Evolutionary conservation across 2,888 invertebrate species (phyloP).

Genomic region (Megastigmus dorsalis): DNA sequence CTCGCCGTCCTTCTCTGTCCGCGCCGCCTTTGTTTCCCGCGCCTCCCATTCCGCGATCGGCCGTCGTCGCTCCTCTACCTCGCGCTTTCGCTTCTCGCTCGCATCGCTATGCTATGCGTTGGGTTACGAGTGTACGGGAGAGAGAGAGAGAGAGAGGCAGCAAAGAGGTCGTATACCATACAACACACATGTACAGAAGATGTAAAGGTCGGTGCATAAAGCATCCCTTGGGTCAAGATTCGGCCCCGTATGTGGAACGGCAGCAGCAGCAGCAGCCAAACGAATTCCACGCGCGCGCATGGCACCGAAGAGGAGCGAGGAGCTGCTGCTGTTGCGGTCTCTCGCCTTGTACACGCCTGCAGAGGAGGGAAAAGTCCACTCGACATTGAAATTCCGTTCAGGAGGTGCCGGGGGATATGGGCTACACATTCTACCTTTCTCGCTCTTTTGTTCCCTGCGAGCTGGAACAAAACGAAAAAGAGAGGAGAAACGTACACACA

Average conservation of each 20-base stretch:
- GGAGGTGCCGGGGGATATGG: conserved; percentile 43
- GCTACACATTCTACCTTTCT: neutral
- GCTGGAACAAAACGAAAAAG: neutral
- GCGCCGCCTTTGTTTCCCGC: conserved; percentile 33
- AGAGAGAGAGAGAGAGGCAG: conserved; percentile 49
- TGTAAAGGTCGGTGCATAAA: conserved; percentile 67
- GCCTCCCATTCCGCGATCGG: too few species aligned
- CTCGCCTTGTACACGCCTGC: conserved; percentile 45
- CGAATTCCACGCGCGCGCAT: conserved; percentile 57
- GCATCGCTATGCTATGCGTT: conserved; percentile 71
- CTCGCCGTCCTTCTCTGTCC: too few species aligned
- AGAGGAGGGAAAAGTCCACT: conserved; percentile 47
- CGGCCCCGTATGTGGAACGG: too few species aligned
- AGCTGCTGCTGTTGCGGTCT: too few species aligned
- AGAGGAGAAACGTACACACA: neutral
- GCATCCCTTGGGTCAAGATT: conserved; percentile 63
- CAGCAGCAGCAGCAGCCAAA: too few species aligned
- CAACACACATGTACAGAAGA: too few species aligned
- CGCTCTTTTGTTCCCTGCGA: conserved; percentile 46
- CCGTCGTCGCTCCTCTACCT: neutral
- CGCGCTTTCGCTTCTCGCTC: conserved; percentile 43
- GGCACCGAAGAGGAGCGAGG: conserved; percentile 13
- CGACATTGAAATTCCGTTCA: conserved; percentile 61
- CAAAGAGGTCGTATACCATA: conserved; percentile 65
- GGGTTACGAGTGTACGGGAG: too few species aligned